phyloP scores from a whole-genome alignment of 2,888 invertebrate genomes.

The Vandiemenella viatica region DNA sequence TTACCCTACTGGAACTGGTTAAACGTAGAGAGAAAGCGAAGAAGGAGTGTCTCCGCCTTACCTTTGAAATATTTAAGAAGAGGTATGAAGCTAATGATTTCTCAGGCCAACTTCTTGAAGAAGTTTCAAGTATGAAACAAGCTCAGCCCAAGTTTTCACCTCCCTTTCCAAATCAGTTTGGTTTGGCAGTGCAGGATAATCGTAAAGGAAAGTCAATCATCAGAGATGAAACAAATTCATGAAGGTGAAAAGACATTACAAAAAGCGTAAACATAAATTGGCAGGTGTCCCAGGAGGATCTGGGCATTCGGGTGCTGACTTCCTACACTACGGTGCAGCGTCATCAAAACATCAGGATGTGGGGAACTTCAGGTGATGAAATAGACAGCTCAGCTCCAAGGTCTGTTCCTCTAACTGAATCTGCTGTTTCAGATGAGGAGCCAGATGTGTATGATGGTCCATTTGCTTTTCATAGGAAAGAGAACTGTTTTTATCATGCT shows the following conservation, averaged over 20 bases:
- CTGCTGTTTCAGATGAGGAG: constrained; percentile 30
- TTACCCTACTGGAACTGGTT: constrained; percentile 79
- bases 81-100: constrained; percentile 83
- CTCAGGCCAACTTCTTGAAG: constrained; percentile 66
- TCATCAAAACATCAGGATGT: constrained; percentile 9
- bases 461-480: constrained; percentile 80
- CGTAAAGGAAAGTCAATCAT: too few relatives aligned
- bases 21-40: constrained; percentile 85
- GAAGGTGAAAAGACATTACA: constrained; percentile 89
- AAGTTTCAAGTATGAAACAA: constrained; percentile 50
- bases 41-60: constrained; percentile 76
- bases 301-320: background rate
- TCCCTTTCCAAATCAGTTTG: constrained; percentile 52
- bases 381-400: constrained; percentile 24
- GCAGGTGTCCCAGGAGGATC: constrained; percentile 13
- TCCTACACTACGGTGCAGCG: constrained; percentile 21
- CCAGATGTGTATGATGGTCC: constrained; percentile 47
- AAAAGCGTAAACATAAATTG: constrained; percentile 78
- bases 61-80: constrained; percentile 80
- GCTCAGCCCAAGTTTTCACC: constrained; percentile 61
- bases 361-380: constrained; percentile 31
- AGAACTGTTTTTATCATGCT: constrained; percentile 81
- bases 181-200: too few relatives aligned
- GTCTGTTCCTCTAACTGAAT: constrained; percentile 26
- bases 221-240: constrained; percentile 11